Evolutionary conservation across 2,888 invertebrate species (phyloP), one percentile per base, ranked within the genome.

Genomic region (Drosophila peninsularis): DNA sequence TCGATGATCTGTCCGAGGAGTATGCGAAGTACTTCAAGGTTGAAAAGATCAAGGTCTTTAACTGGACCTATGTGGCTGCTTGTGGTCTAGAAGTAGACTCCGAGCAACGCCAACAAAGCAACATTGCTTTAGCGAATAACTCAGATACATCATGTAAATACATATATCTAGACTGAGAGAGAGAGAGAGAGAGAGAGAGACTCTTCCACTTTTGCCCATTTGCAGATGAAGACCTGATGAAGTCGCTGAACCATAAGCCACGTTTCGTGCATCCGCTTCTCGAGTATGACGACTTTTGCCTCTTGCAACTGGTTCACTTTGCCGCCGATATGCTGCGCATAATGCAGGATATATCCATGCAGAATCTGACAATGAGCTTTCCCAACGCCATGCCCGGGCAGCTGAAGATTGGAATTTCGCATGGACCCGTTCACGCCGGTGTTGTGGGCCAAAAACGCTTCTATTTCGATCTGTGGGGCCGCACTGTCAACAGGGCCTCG

Each of bases 11-110:
- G 34, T 92, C 97, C n/a, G 94, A 95, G 34, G 92, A 93, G 0
- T 94, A 94, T 37, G 82, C 71, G 1, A 82, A 93, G 0, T 93
- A 95, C 54, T 93, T 94, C 55, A 94, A 95, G 86, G 96, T 99
- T 5, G 99, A 99, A 91, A 99, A 99, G 93, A 99, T 99, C 32
- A 99, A 99, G 93, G 96, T 98, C 50, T 97, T 98, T 34, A 97
- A 97, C 65, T 97, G 97, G 94, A 98, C 98, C 0, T 99, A 98
- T 90, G 98, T 99, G 98, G 98, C 98, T 2, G 98, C 98, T 0
- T 97, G 97, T 89, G 99, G 99, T 0, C 93, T 99, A 32, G 95
- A 96, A 42, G 64, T 50, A 37, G 77, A 61, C 3, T 32, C 34
- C 24, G 24, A 24, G 3, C 24, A 24, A 24, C 5, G n/a, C 24